Evolutionary conservation across 1,140 invertebrate genomes (phyloP).

Genomic region (Euglossa dilemma): DNA sequence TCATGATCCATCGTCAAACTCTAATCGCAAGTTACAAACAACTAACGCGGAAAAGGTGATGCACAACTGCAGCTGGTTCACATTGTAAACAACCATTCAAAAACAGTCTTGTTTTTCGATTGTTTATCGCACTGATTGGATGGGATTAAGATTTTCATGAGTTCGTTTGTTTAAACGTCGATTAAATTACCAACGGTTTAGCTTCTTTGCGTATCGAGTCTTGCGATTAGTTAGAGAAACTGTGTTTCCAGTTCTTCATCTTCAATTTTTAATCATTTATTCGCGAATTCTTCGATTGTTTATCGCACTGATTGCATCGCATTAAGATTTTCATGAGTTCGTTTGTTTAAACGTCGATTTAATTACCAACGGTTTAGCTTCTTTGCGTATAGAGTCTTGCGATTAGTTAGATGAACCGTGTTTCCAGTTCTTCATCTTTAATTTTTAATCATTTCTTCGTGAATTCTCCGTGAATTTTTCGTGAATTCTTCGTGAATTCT

Average conservation of each 20-base stretch:
- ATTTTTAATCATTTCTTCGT: no score
- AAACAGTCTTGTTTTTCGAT: background rate
- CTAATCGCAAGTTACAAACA: background rate
- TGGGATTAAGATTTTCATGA: background rate
- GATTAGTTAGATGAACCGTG: background rate
- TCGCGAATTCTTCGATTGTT: background rate
- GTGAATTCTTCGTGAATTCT: no score
- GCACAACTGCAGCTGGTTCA: background rate
- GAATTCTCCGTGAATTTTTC: no score
- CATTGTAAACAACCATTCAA: background rate
- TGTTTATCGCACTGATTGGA: background rate
- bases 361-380: background rate
- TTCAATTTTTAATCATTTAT: no score
- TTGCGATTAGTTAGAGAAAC: background rate
- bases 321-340: background rate
- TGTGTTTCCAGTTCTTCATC: background rate
- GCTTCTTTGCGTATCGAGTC: background rate
- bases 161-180: no score
- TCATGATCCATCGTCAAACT: conserved; percentile 26
- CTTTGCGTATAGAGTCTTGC: background rate
- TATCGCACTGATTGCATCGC: background rate
- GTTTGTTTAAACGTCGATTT: background rate
- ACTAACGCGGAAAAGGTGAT: background rate
- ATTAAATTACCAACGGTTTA: background rate
- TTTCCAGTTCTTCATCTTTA: background rate